Evolutionary conservation across 1,140 invertebrate genomes (phyloP), one percentile per base, ranked within the genome.

Genomic region (Drosophila ficusphila): DNA sequence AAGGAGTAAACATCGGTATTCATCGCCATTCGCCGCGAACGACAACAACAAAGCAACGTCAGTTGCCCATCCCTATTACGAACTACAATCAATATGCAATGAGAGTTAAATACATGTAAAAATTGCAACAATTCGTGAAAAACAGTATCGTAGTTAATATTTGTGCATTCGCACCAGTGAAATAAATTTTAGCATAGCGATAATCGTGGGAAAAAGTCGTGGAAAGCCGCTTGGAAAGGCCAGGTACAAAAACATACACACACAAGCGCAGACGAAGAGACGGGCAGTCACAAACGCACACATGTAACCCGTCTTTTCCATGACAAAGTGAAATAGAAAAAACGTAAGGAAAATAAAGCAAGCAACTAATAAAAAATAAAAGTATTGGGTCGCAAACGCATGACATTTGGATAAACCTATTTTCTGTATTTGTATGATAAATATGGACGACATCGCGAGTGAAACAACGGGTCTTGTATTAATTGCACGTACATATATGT

Each of bases 251-350:
- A 69, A 79, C 78, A 82, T 71, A 57, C 58, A 53, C 53, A 56
- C 54, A 68, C 68, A 49, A 34, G 39, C 41, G 29, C 48, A 33
- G 51, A 33, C 60, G 18, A 44, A 34, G 60, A 65, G 46, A 65
- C 58, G 60, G 18, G 16, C 65, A 56, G 29, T 48, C 54, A 58
- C 47, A 61, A 62, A 34, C 64, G 39, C 56, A 62, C 41, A 68
- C 48, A 51, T 39, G 23, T 38, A 65, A 47, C 38, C 56, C 38
- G 38, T 61, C 29, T 73, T 68, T 74, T 86, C 56, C 73, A 85
- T 76, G 76, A 85, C 74, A 85, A 85, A 86, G 81, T 85, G 71
- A 85, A 85, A 83, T 72, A 83, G 79, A 69, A 76, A 61, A 49
- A 46, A 54, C 29, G 41, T 29, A 56, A 29, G 49, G 23, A 60